A percentile compares a stretch with the other conserved stretches of the same genome.
These are phyloP conservation scores for Teleopsis dalmanni DNA, from an alignment of 1,140 invertebrate species.

Conservation along the genomic window DNA sequence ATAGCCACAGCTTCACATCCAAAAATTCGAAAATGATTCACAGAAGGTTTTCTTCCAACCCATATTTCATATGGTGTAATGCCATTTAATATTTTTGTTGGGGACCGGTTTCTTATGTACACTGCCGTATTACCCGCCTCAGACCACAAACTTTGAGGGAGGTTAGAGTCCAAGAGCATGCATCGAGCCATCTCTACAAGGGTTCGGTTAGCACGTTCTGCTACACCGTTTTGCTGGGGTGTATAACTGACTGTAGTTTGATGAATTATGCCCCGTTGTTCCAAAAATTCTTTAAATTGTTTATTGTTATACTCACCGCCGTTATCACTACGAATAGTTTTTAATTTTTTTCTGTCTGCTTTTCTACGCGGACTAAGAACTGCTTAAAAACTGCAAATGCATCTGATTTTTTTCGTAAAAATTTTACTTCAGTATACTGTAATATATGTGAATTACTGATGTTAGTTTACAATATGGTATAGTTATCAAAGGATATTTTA, in stretches of 20 bases:
- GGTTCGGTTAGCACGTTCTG: slow-evolving; percentile 27
- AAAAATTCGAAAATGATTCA: slow-evolving; percentile 28
- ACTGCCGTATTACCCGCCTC: slow-evolving; percentile 42
- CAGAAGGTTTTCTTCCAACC: slow-evolving; percentile 1
- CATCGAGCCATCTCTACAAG: slow-evolving; percentile 18
- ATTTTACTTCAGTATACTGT: no score
- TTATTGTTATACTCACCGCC: no score
- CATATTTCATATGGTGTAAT: slow-evolving; percentile 9
- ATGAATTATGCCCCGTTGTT: no score
- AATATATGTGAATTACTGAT: no score
- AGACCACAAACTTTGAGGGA: slow-evolving; percentile 42
- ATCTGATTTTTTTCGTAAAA: no score
- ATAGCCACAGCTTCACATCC: slow-evolving; percentile 27
- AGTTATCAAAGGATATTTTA: no score
- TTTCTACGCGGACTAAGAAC: no score
- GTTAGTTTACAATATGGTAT: no score
- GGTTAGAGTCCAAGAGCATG: slow-evolving; percentile 34
- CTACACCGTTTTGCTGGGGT: slow-evolving; percentile 42
- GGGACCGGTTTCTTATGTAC: slow-evolving; percentile 12
- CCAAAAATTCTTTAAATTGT: no score
- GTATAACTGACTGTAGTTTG: slow-evolving; percentile 36
- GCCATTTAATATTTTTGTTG: slow-evolving; percentile 5
- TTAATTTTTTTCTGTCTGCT: no score
- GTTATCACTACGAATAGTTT: no score
- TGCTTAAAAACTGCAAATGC: no score